Base-by-base conservation (phyloP, 2,113 vertebrate genomes). In the Gopherus flavomarginatus region DNA sequence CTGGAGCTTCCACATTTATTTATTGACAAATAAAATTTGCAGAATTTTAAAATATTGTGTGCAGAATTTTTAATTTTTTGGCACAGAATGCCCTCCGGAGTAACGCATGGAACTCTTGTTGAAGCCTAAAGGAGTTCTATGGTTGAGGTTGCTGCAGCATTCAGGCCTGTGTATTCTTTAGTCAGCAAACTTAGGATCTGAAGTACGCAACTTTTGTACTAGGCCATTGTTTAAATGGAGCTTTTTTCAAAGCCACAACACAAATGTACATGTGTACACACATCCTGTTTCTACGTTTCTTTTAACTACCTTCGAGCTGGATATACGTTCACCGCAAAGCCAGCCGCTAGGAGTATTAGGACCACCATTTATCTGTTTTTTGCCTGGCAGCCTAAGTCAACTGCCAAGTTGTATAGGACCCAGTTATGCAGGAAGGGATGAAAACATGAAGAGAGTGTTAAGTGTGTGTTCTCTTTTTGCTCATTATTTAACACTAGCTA, bases 241-340 rank as follows among this genome's bases (percentile, higher is more conserved):
- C 27, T 7, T 80, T 80, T 2, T 2, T 44, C 54, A 26, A 49
- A 49, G 77, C 27, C 59, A 26, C 54, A 94, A 17, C 16, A 27
- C 17, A 22, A 1, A 16, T 6, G 29, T 80, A 11, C 44, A 52
- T 56, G 27, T 0, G 5, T 27, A 3, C 11, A 21, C 0, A 26
- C 22, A 5, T 10, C 38, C 21, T 24, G 19, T 75, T 24, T 75
- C 19, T 75, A 19, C 38, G 11, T 75, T 11, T 75, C n/a, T 75
- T 75, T 75, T 75, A 38, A 42, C 38, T 75, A 12, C 19, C 72
- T 42, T 82, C 4, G 17, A 86, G 54, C 24, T 80, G 59, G 22
- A 21, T 38, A 19, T 57, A 0, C 13, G 13, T 52, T 89, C 52
- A 87, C 29, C 35, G 11, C 2, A 1, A 16, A 2, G 42, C 59